Conservation (phyloP, 2,888 invertebrate species). For the Tortrix viridana region DNA sequence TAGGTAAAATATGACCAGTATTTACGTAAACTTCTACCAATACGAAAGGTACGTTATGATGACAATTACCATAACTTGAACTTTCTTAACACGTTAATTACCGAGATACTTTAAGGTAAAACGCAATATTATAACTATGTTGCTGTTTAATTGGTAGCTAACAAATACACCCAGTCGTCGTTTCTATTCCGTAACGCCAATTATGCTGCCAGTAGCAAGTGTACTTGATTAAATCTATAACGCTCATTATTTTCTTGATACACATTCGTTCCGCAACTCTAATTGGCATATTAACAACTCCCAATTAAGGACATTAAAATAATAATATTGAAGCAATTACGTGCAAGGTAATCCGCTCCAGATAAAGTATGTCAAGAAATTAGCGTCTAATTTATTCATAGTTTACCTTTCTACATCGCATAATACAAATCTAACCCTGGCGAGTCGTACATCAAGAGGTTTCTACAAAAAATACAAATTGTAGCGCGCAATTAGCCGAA, state of each 20-base stretch:
- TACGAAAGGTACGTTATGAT: not conserved
- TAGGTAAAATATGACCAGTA: too few relatives aligned
- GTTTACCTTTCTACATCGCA: slow-evolving; percentile 38
- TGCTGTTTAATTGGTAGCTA: slow-evolving; percentile 18
- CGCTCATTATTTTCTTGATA: slow-evolving; percentile 49
- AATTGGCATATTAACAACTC: slow-evolving; percentile 48
- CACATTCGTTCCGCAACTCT: slow-evolving; percentile 44
- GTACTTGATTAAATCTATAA: slow-evolving; percentile 49
- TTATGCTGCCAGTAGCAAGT: slow-evolving; percentile 45
- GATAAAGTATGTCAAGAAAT: slow-evolving; percentile 80
- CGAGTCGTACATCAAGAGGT: slow-evolving; percentile 1
- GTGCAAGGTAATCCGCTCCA: slow-evolving; percentile 73
- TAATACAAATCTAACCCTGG: slow-evolving; percentile 8
- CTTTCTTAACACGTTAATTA: too few relatives aligned
- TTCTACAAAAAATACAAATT: slow-evolving; percentile 18
- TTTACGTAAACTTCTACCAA: too few relatives aligned
- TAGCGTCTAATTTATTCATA: slow-evolving; percentile 81
- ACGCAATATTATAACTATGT: not conserved
- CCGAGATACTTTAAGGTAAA: not conserved
- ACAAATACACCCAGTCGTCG: slow-evolving; percentile 35
- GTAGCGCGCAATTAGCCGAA: slow-evolving; percentile 27
- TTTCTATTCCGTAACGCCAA: slow-evolving; percentile 44
- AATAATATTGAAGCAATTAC: slow-evolving; percentile 67
- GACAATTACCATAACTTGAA: not conserved
- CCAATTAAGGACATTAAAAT: slow-evolving; percentile 54